Evolutionary conservation across 2,888 invertebrate species (phyloP), one percentile per base, ranked within the genome.

Genomic region (Apamea sordens): DNA sequence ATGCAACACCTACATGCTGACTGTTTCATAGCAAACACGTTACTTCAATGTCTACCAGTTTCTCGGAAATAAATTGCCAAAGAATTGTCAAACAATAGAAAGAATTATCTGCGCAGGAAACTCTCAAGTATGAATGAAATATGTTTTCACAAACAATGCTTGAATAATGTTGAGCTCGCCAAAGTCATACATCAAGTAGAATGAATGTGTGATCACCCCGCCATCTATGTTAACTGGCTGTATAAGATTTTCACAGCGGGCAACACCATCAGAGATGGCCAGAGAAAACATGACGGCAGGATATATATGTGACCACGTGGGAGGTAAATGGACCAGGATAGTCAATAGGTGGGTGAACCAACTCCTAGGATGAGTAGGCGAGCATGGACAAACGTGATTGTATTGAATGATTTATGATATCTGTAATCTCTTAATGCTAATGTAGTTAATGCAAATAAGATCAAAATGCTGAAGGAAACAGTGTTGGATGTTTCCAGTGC

Each of bases 321-420:
- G 94, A 87, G 90, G 92, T 82, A 90, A 93, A 92, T 89, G 89
- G 92, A 86, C 91, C 90, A 88, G 92, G 92, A 91, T 82, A 88
- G 84, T 77, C 78, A 79, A 83, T 86, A 89, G 85, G 90, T 91
- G 89, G 89, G 91, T 91, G 91, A 89, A 87, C 82, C 83, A 85
- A 89, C 88, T 86, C 83, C 84, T 87, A 82, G 89, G 84, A 90
- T 88, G 91, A 90, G 93, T 92, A 91, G 92, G 92, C 90, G 92
- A 89, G 80, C 79, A 83, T 80, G 84, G 85, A 83, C 85, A 84
- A 80, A 88, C 88, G 79, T 84, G 84, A 84, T 85, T 86, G 86
- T 86, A 88, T 88, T 86, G 84, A 92, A 92, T 91, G 90, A 93
- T 93, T 92, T 92, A 94, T 91, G 85, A 84, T 91, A 92, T 92